Percentiles rank a stretch among this genome's conserved stretches.
Evolutionary conservation across 2,113 vertebrate species (phyloP).

Genomic region (Pelmatolapia mariae): DNA sequence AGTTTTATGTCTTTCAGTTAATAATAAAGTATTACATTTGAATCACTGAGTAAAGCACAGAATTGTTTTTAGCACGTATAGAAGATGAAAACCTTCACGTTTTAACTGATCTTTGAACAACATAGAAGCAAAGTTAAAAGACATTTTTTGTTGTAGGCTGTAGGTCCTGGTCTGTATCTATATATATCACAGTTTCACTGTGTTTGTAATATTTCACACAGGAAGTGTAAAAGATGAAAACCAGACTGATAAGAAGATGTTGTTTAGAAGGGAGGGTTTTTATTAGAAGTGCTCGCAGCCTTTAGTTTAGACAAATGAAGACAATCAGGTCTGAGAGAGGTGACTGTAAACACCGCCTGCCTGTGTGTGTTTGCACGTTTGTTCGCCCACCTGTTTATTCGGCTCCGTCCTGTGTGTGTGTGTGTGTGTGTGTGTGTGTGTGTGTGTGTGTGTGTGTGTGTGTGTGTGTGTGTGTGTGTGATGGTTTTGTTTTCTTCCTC

Average conservation of each 20-base stretch:
- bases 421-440: background rate
- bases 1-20: background rate
- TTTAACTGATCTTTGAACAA: background rate
- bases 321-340: background rate
- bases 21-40: background rate
- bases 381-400: background rate
- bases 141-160: background rate
- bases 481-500: background rate
- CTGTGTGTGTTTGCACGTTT: background rate
- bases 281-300: background rate
- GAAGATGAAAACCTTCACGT: background rate
- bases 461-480: background rate
- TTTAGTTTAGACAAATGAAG: background rate
- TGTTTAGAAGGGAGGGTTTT: background rate
- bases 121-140: rapidly evolving
- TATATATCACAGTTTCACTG: background rate
- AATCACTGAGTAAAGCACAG: background rate
- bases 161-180: background rate
- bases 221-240: background rate
- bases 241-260: rapidly evolving
- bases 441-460: too few relatives aligned
- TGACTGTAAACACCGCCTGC: background rate
- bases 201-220: background rate
- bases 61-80: background rate
- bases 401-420: background rate